Conservation (phyloP, 53 echinoderm and acorn worm species). For the Mesocentrotus franciscanus region DNA sequence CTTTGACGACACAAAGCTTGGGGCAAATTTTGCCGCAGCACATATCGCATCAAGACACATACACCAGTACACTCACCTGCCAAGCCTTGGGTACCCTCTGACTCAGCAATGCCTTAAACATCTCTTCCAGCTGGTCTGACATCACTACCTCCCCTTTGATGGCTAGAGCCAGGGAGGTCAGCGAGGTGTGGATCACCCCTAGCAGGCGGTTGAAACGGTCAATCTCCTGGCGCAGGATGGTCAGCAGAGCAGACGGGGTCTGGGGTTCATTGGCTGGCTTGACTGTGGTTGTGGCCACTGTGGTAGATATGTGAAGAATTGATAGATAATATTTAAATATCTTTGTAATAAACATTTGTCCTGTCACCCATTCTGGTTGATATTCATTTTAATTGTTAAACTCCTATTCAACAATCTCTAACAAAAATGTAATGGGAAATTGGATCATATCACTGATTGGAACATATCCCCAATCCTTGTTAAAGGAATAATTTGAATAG, state of each 20-base stretch:
- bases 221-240: constrained; percentile 90
- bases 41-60: no score
- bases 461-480: no score
- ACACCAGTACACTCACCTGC: constrained; percentile 77
- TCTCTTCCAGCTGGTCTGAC: constrained; percentile 97
- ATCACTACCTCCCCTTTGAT: constrained; percentile 98
- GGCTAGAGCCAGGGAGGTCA: constrained; percentile 80
- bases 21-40: no score
- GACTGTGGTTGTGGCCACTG: constrained; percentile 19
- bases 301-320: constrained; percentile 11
- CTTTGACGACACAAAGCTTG: no score
- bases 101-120: constrained; percentile 92
- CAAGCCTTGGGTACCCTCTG: constrained; percentile 92
- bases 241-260: constrained; percentile 86
- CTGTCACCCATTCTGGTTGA: not conserved
- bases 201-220: constrained; percentile 93
- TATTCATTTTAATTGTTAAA: not conserved
- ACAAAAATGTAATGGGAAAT: no score
- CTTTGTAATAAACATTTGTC: not conserved
- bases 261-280: constrained; percentile 65
- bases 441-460: no score
- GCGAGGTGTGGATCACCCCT: constrained; percentile 80
- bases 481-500: no score
- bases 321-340: not conserved
- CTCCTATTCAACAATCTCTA: no score